A percentile compares a stretch with the other conserved stretches of the same genome.
phyloP scores from a whole-genome alignment of 2,888 invertebrate species.

The Lasioglossum lativentre region DNA sequence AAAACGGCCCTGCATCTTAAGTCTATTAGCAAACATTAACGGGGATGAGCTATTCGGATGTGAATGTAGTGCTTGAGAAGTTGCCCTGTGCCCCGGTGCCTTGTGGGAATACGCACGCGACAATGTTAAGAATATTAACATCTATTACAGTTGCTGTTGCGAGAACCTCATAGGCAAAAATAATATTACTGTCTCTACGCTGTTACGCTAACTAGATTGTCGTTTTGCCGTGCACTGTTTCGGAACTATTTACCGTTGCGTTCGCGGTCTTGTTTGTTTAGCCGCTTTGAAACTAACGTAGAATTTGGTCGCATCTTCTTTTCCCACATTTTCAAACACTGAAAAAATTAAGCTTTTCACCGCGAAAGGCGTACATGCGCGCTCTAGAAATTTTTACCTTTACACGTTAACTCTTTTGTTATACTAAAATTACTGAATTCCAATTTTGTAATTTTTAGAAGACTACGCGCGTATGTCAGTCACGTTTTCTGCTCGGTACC shows the following conservation, averaged over 20 bases:
- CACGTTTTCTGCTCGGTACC: too few relatives aligned
- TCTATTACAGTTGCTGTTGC: constrained; percentile 42
- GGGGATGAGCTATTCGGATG: constrained; percentile 7
- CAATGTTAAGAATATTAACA: constrained; percentile 53
- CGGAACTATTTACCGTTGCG: background rate
- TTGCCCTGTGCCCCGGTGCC: constrained; percentile 12
- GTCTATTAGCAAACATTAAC: constrained; percentile 31
- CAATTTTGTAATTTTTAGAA: too few relatives aligned
- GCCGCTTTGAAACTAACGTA: background rate
- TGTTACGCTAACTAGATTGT: constrained; percentile 61
- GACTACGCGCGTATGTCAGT: too few relatives aligned
- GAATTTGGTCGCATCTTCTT: background rate
- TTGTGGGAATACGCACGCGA: constrained; percentile 39
- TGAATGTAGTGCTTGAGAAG: constrained; percentile 19
- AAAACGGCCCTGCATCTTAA: constrained; percentile 31
- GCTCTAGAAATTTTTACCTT: too few relatives aligned
- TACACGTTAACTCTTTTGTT: too few relatives aligned
- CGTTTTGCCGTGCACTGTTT: background rate
- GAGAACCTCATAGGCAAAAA: constrained; percentile 56
- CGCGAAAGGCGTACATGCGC: background rate
- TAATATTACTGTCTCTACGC: constrained; percentile 53
- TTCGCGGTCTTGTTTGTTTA: background rate
- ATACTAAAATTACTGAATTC: too few relatives aligned
- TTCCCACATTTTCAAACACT: background rate
- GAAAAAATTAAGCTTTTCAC: background rate